Base-by-base conservation (phyloP, 2,888 invertebrate genomes). In the Noctua pronuba region DNA sequence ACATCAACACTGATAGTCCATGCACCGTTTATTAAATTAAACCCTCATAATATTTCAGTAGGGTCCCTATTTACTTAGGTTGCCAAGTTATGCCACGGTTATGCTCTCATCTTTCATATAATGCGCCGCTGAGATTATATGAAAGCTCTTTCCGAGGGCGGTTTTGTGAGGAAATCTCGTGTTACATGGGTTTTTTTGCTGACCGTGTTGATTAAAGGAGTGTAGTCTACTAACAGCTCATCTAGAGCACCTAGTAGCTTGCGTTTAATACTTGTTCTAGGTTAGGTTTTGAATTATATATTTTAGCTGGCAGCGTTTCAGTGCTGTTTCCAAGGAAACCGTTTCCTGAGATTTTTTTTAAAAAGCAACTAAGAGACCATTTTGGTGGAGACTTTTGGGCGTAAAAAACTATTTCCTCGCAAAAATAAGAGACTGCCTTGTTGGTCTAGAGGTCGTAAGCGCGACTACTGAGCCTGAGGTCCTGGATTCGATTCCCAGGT, bases 61-160 rank as follows among this genome's bases (percentile, higher is more conserved):
- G 80, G 84, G 85, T 80, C 75, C 75, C 75, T 93, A 93, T 93
- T 93, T 93, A 90, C 87, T 93, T 92, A 92, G 93, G 93, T 88
- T 81, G 80, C 81, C 82, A 86, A 86, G 84, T 88, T 87, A 88
- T 81, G 79, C 73, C 81, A 82, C 85, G 86, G 84, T 88, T 87
- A 88, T 81, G 79, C 73, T 86, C 79, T 81, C 88, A 88, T 87
- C 85, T 87, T 77, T 79, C 69, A 82, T 73, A 77, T 68, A 85
- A 89, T 83, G 68, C 73, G 68, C 62, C 72, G 58, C 84, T 64
- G 84, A 86, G 90, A 89, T 86, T 84, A 79, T 80, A 86, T 78
- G 79, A 76, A 80, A 79, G 60, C 69, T 74, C 73, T 78, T 76
- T 58, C 55, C 55, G 66, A 41, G 70, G 38, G 49, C 21, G 73